Evolutionary conservation across 2,888 invertebrate genomes (phyloP).

Genomic region (Eucera pruinosa): DNA sequence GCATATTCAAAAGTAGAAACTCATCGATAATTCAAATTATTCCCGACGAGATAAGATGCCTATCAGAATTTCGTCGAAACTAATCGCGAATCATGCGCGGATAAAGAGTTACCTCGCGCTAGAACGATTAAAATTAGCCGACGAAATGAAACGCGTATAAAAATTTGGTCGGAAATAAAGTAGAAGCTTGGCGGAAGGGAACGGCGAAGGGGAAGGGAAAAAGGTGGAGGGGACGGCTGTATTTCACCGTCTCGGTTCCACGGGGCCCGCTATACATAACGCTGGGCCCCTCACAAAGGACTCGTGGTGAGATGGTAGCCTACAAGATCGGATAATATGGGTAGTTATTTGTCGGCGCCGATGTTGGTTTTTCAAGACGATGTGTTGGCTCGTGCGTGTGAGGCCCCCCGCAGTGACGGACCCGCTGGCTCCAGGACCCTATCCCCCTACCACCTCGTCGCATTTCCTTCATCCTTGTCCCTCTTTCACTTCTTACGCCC

Average conservation of each 20-base stretch:
- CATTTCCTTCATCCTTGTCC: conserved; percentile 33
- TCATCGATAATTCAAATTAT: too few relatives aligned
- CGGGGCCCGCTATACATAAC: conserved; percentile 73
- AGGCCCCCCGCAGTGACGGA: conserved; percentile 81
- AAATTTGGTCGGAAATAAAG: conserved; percentile 9
- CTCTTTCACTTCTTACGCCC: conserved; percentile 8
- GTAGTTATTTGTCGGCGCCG: conserved; percentile 84
- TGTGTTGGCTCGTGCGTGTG: conserved; percentile 76
- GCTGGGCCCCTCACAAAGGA: conserved; percentile 78
- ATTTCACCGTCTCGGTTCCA: conserved; percentile 66
- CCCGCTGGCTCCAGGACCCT: conserved; percentile 75
- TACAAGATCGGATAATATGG: conserved; percentile 83
- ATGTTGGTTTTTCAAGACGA: conserved; percentile 82
- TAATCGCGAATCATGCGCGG: too few relatives aligned
- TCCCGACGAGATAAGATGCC: too few relatives aligned
- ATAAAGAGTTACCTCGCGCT: too few relatives aligned
- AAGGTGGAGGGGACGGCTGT: conserved; percentile 55
- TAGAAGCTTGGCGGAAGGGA: conserved; percentile 34
- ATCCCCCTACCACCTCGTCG: conserved; percentile 21
- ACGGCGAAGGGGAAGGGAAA: conserved; percentile 5
- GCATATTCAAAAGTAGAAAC: too few relatives aligned
- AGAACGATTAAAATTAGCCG: too few relatives aligned
- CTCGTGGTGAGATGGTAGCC: conserved; percentile 83
- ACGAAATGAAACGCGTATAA: neutral
- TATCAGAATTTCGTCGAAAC: too few relatives aligned